These are phyloP conservation scores for Mustela lutreola DNA, from an alignment of 2,113 vertebrate species.

Conservation along the genomic window DNA sequence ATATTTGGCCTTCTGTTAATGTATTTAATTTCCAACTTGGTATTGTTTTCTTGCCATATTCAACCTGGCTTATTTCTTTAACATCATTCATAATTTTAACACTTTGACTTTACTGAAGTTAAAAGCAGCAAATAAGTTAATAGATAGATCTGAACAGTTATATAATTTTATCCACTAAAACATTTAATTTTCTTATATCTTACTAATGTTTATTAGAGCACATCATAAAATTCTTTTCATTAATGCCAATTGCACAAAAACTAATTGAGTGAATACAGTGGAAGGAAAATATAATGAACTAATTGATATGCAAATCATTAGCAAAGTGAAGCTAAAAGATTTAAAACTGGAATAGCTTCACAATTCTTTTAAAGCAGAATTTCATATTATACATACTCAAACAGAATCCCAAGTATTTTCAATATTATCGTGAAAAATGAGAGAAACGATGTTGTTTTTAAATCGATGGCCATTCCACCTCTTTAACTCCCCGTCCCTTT, in stretches of 20 bases:
- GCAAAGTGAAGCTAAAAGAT: conserved; percentile 41
- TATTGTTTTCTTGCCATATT: neutral
- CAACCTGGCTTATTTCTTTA: neutral
- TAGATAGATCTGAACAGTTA: neutral
- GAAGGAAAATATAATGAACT: conserved; percentile 42
- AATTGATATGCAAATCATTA: conserved; percentile 55
- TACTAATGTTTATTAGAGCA: neutral
- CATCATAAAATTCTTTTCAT: conserved; percentile 41
- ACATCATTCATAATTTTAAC: neutral
- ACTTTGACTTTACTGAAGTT: neutral
- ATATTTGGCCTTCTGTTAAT: neutral
- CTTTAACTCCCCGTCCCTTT: neutral
- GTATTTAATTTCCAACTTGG: neutral
- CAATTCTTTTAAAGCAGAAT: neutral
- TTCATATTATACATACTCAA: neutral
- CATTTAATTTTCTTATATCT: neutral
- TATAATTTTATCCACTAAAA: conserved; percentile 26
- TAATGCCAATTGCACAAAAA: conserved; percentile 24
- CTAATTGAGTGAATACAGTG: conserved; percentile 49
- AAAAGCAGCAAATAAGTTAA: neutral
- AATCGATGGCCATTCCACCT: neutral
- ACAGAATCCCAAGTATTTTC: neutral
- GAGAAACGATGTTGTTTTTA: neutral
- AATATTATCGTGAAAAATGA: neutral
- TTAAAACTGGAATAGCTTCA: conserved; percentile 40